phyloP scores from a whole-genome alignment of 2,797 vertebrate genomes.

The Paramormyrops hopkinsi region DNA sequence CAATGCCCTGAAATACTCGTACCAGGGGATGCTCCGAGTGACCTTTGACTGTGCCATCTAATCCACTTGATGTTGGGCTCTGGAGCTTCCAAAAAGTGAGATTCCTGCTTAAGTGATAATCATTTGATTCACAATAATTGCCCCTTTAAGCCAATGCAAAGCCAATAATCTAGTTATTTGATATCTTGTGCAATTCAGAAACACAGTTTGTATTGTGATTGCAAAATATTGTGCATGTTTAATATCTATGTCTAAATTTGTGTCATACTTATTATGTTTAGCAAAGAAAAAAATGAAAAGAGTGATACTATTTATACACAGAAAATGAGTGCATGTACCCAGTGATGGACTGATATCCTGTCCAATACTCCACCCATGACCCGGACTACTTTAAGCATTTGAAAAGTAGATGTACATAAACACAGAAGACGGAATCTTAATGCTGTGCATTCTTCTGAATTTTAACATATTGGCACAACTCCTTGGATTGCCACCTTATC shows the following conservation, averaged over 20 bases:
- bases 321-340: not conserved
- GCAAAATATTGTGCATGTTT: not conserved
- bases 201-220: not conserved
- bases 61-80: not conserved
- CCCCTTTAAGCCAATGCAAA: not conserved
- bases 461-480: not conserved
- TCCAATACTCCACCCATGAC: not conserved
- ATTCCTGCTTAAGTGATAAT: not conserved
- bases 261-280: not conserved
- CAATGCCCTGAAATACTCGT: not conserved
- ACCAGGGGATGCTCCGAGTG: not conserved
- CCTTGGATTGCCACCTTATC: too few relatives aligned
- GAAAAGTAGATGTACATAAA: not conserved
- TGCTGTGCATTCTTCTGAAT: not conserved
- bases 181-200: not conserved
- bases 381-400: not conserved
- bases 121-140: not conserved
- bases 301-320: not conserved
- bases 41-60: not conserved
- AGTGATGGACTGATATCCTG: not conserved
- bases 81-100: not conserved
- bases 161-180: not conserved
- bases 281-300: not conserved
- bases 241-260: not conserved
- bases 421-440: not conserved